phyloP scores from a whole-genome alignment of 2,113 vertebrate species.

The Lagenorhynchus albirostris region DNA sequence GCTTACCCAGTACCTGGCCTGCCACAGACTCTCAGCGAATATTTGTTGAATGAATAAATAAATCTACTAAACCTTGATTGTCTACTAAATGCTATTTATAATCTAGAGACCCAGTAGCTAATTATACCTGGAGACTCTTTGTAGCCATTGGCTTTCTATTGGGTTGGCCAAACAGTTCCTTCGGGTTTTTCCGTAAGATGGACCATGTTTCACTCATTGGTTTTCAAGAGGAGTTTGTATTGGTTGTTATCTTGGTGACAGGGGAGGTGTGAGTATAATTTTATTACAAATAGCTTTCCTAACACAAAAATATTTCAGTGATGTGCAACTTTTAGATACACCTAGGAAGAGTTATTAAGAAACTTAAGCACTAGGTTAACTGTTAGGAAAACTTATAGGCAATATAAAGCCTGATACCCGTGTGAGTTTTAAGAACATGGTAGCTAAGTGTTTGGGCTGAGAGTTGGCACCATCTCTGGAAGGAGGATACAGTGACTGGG shows the following conservation, averaged over 20 bases:
- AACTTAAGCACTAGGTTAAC: conserved; percentile 52
- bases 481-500: neutral
- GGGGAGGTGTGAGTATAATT: conserved; percentile 28
- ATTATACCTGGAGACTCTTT: neutral
- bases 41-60: neutral
- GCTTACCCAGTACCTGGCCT: neutral
- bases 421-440: neutral
- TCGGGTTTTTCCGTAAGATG: no score
- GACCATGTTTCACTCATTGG: neutral
- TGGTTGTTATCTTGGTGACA: conserved; percentile 15
- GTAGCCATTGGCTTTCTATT: neutral
- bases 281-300: conserved; percentile 47
- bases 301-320: neutral
- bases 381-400: conserved; percentile 41
- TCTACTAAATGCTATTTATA: neutral
- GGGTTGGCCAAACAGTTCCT: no score
- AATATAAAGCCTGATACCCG: neutral
- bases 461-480: neutral
- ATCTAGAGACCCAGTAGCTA: neutral
- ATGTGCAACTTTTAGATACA: conserved; percentile 38
- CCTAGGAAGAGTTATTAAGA: conserved; percentile 29
- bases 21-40: neutral
- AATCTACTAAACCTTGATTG: neutral
- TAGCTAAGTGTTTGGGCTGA: neutral
- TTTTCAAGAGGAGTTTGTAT: conserved; percentile 10